Base-by-base conservation (phyloP, 2,797 vertebrate genomes). In the Cyclopterus lumpus region DNA sequence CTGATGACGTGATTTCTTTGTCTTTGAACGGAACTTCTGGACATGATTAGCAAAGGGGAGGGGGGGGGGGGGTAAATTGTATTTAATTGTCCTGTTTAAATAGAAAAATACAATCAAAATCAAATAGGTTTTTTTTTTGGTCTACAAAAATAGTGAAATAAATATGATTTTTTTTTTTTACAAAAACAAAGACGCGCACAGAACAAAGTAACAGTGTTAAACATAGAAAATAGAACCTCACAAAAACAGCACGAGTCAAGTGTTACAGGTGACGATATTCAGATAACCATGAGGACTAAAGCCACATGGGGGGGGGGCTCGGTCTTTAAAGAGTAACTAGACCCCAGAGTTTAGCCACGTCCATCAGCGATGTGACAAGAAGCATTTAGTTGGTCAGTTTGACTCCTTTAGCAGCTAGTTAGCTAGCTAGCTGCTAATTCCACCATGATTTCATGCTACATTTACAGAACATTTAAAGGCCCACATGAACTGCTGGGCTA, bases 71-170 rank as follows among this genome's bases (percentile, higher is more conserved):
- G 91, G 93, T 90, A 95, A 96, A 93, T 84, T 48, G 71, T 86
- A 94, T 95, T 40, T 40, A 95, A 96, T 95, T 96, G 93, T 95
- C 95, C 95, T 96, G 92, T 96, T 95, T 95, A 97, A 98, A 97
- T 98, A 98, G 95, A 98, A 99, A 98, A 99, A 99, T 98, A 99
- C 97, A 97, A 96, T 99, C 95, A 96, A 99, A 97, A 97, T 96
- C 95, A 97, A 97, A 95, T 94, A 90, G 94, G 4, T 92, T 93
- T 95, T 91, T 90, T 95, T 95, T 96, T 92, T 91, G 77, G 79
- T 95, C 97, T 99, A 99, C 96, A 98, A 99, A 99, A 99, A 99
- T 98, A 99, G 96, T 97, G 96, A 99, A 99, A 99, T 99, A 99
- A 99, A 98, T 98, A 98, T 96, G 96, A 97, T 98, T 91, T 91